Percentiles rank a stretch among this genome's conserved stretches.
These are phyloP conservation scores for Platypus cylindrus DNA, from an alignment of 2,888 invertebrate genomes.

Conservation along the genomic window DNA sequence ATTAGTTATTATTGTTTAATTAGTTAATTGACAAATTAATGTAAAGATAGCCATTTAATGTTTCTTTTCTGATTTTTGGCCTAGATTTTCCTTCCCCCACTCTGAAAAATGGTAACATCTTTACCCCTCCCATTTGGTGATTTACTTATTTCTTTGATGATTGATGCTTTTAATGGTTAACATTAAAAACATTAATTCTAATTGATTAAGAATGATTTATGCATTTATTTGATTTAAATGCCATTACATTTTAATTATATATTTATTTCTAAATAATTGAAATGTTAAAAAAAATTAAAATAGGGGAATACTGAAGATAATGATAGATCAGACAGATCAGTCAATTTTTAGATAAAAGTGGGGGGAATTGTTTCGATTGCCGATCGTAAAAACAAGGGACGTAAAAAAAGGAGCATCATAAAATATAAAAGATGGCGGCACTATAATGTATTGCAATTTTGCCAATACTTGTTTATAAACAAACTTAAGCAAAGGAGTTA, in stretches of 20 bases:
- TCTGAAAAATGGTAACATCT: conserved; percentile 24
- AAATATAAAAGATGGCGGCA: conserved; percentile 33
- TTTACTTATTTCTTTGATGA: conserved; percentile 18
- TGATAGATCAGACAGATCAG: too few species aligned
- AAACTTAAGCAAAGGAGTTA: conserved; percentile 10
- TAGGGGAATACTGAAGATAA: conserved; percentile 15
- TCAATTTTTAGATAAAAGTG: conserved; percentile 28
- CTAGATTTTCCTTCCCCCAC: conserved; percentile 25
- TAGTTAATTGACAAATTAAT: conserved; percentile 12
- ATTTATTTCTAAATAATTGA: conserved; percentile 1
- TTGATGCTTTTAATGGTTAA: conserved; percentile 13
- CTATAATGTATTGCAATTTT: conserved; percentile 34
- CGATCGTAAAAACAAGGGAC: conserved; percentile 22
- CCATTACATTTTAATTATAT: too few species aligned
- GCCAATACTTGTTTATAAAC: conserved; percentile 33
- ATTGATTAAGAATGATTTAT: conserved; percentile 5
- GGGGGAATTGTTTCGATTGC: conserved; percentile 18
- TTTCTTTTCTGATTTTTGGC: conserved; percentile 28
- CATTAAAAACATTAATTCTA: conserved; percentile 12
- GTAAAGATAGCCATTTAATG: conserved; percentile 21
- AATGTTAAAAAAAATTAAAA: conserved; percentile 4
- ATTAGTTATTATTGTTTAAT: conserved; percentile 14
- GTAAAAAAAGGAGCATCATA: conserved; percentile 30
- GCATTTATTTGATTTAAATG: conserved; percentile 3
- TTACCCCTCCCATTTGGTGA: conserved; percentile 21